Evolutionary conservation across 2,888 invertebrate genomes (phyloP), one percentile per base, ranked within the genome.

Genomic region (Euplexia lucipara): DNA sequence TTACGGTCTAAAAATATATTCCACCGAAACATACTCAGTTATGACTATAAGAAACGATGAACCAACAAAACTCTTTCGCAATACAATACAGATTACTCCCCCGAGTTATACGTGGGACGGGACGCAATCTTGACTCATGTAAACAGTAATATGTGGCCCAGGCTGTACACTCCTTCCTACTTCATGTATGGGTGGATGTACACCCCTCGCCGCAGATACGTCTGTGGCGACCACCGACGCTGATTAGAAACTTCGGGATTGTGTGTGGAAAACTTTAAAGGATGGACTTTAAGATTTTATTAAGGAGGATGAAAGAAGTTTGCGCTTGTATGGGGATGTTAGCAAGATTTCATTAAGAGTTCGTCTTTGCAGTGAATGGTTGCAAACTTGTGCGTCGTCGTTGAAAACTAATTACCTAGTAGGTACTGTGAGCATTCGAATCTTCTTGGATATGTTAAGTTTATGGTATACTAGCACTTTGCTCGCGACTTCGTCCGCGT

Each of bases 81-180:
- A 57, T 65, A 63, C 59, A 67, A 67, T 60, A 66, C 59, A 57
- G 61, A 44, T 60, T 64, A 57, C 56, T 52, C 26, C 45, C 16
- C 20, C 32, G 56, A 59, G 62, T 59, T 54, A 56, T 56, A 70
- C 57, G 56, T n/a, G 48, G 65, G 56, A 45, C 52, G 51, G 54
- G 54, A 45, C 64, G 74, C 74, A 83, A 81, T 84, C 75, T 79
- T 69, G 70, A 52, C 44, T 71, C 62, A 61, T 71, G 82, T 77
- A 80, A 83, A 83, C 78, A 83, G 61, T 71, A 81, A 83, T 81
- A 79, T 79, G 76, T 61, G 70, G 69, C 48, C 42, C 41, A 47
- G 49, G 34, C 48, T 48, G 70, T 58, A 65, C 59, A 49, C 64
- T 61, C 54, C 53, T 56, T 54, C 42, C 57, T 68, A 57, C 66